Evolutionary conservation across 1,140 invertebrate species (phyloP).

Genomic region (Cheumatopsyche charites): DNA sequence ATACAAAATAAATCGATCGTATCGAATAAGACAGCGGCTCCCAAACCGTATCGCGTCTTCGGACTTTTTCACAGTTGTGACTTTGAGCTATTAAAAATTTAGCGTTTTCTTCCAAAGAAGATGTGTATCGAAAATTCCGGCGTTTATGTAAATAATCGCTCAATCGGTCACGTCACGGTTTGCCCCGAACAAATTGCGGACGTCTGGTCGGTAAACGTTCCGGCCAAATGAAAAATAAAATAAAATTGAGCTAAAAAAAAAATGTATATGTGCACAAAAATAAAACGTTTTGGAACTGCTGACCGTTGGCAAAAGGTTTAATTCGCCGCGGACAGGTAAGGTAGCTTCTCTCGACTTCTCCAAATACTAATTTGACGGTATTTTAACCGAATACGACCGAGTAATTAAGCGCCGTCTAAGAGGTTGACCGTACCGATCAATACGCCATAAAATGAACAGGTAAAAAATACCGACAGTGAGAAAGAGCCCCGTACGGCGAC

Average conservation of each 20-base stretch:
- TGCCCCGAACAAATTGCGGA: not conserved
- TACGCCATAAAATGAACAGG: slow-evolving; percentile 41
- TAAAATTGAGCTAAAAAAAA: not conserved
- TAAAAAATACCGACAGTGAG: slow-evolving; percentile 34
- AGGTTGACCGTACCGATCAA: slow-evolving; percentile 40
- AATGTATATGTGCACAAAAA: too few species aligned
- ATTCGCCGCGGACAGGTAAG: slow-evolving; percentile 18
- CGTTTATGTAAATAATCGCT: slow-evolving; percentile 12
- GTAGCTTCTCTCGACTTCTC: slow-evolving; percentile 2
- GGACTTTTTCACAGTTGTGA: not conserved
- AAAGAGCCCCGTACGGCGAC: too few species aligned
- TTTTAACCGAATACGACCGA: slow-evolving; percentile 39
- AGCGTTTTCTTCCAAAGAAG: too few species aligned
- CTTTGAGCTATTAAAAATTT: not conserved
- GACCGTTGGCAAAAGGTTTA: slow-evolving; percentile 1
- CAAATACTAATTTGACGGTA: slow-evolving; percentile 47
- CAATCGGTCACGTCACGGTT: slow-evolving; percentile 11
- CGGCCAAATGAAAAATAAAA: not conserved
- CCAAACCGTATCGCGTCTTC: not conserved
- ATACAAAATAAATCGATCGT: slow-evolving; percentile 49
- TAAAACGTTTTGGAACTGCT: slow-evolving; percentile 2
- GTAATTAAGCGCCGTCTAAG: slow-evolving; percentile 45
- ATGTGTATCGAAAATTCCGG: not conserved
- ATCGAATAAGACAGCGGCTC: slow-evolving; percentile 36
- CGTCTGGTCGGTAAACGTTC: too few species aligned